phyloP scores from a whole-genome alignment of 2,113 vertebrate species.

The Arenaria interpres region DNA sequence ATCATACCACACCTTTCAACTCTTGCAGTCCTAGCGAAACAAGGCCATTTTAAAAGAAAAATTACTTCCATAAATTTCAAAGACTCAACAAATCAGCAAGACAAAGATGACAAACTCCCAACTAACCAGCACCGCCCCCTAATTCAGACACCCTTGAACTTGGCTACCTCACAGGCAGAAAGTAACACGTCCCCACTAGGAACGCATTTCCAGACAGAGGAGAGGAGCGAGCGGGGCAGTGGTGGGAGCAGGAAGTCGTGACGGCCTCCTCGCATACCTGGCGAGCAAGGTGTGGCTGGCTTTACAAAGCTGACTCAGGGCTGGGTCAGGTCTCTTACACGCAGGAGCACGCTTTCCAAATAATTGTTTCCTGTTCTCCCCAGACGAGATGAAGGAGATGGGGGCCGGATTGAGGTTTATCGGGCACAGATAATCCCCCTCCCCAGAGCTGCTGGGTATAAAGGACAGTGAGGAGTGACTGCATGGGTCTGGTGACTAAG shows the following conservation, averaged over 20 bases:
- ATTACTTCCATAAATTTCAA: background rate
- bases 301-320: constrained; percentile 61
- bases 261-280: constrained; percentile 51
- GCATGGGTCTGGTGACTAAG: constrained; percentile 36
- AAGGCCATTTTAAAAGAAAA: background rate
- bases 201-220: background rate
- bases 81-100: background rate
- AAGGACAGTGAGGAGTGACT: background rate
- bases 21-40: background rate
- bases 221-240: background rate
- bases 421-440: background rate
- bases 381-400: background rate
- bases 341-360: constrained; percentile 1
- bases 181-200: background rate
- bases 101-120: background rate
- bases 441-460: background rate
- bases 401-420: background rate
- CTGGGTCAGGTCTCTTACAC: constrained; percentile 18
- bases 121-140: fast-evolving
- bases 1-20: background rate
- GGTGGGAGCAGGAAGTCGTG: constrained; percentile 46
- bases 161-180: background rate
- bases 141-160: background rate
- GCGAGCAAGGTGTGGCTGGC: constrained; percentile 53
- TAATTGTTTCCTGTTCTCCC: constrained; percentile 32